phyloP scores from a whole-genome alignment of 2,113 vertebrate genomes.

The Dascyllus trimaculatus region DNA sequence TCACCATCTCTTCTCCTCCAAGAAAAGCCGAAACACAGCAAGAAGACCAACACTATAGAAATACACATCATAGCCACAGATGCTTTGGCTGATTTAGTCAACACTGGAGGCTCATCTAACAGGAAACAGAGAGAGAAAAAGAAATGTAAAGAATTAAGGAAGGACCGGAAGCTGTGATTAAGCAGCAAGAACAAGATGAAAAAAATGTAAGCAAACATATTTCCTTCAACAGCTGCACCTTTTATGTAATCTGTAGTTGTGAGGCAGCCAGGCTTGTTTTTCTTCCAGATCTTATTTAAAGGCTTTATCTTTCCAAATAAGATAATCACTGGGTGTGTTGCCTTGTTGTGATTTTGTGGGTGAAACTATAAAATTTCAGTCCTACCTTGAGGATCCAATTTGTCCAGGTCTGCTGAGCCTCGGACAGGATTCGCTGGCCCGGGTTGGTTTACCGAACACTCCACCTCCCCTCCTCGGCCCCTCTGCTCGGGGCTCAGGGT shows the following conservation, averaged over 20 bases:
- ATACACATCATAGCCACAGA: constrained; percentile 86
- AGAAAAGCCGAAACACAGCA: constrained; percentile 87
- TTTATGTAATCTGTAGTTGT: background rate
- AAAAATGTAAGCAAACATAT: no score
- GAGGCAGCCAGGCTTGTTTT: background rate
- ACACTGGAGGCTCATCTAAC: constrained; percentile 68
- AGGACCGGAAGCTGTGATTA: no score
- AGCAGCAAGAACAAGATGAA: no score
- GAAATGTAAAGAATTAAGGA: no score
- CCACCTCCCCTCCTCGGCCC: constrained; percentile 69
- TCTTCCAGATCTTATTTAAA: background rate
- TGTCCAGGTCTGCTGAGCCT: constrained; percentile 58
- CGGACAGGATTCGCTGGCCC: constrained; percentile 50
- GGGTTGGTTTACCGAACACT: constrained; percentile 79
- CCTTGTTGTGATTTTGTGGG: no score
- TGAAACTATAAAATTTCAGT: background rate
- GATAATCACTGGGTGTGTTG: no score
- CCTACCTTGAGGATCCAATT: constrained; percentile 70
- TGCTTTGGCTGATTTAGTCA: constrained; percentile 86
- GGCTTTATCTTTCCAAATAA: no score
- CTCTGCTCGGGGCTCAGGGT: constrained; percentile 76
- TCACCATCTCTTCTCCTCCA: constrained; percentile 86
- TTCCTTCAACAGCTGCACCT: no score
- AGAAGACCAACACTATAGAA: constrained; percentile 83
- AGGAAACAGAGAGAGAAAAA: background rate